These are phyloP conservation scores for Diadromus collaris DNA, from an alignment of 2,888 invertebrate genomes.

Conservation along the genomic window DNA sequence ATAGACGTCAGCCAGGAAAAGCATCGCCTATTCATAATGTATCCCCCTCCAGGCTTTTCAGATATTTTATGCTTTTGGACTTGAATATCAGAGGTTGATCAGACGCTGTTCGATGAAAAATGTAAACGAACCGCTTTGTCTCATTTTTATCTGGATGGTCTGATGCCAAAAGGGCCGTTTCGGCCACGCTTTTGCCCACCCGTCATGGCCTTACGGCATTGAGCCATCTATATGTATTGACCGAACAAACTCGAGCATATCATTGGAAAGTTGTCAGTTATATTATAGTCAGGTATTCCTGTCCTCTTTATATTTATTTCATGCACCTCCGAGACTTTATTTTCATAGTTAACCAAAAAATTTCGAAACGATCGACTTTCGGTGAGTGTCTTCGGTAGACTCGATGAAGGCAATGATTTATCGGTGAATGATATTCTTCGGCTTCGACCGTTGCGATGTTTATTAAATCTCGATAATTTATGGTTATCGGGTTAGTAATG, in stretches of 20 bases:
- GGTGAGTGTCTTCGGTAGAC: not conserved
- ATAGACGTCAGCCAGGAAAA: not conserved
- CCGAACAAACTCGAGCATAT: not conserved
- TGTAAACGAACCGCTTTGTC: no score
- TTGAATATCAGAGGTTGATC: no score
- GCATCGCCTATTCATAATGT: not conserved
- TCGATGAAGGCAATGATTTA: not conserved
- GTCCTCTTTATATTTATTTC: not conserved
- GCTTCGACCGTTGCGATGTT: no score
- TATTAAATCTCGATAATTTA: no score
- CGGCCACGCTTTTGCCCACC: no score
- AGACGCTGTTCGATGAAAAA: no score
- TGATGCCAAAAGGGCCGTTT: no score
- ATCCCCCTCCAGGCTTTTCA: not conserved
- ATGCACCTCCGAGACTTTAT: not conserved
- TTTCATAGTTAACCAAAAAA: not conserved
- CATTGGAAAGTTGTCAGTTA: not conserved
- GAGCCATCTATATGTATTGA: not conserved
- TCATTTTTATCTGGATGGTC: no score
- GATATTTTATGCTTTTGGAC: not conserved
- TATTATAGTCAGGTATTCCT: not conserved
- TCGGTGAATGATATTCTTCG: no score
- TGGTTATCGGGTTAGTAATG: no score
- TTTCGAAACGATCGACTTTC: slow-evolving; percentile 14
- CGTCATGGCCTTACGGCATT: no score